These are phyloP conservation scores for Globodera rostochiensis DNA, from an alignment of 1,140 invertebrate genomes.

Conservation along the genomic window DNA sequence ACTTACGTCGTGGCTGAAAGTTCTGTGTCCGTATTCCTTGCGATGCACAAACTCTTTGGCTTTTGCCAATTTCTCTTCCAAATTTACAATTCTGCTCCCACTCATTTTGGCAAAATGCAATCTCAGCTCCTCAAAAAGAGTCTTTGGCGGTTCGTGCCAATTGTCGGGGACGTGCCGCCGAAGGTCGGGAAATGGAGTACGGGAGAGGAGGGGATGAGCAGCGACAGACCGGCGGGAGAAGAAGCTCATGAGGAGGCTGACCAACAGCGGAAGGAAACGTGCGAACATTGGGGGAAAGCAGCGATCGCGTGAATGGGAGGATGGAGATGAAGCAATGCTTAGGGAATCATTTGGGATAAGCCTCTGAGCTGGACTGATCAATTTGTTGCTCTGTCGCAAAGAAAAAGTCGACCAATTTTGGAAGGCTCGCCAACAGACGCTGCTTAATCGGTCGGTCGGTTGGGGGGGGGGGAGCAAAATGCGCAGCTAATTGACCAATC, in stretches of 20 bases:
- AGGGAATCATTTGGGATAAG: too few relatives aligned
- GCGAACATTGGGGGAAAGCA: background rate
- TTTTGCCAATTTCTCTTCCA: background rate
- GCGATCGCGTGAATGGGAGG: background rate
- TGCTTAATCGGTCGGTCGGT: too few relatives aligned
- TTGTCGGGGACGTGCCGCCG: background rate
- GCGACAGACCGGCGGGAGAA: background rate
- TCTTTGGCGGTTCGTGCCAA: background rate
- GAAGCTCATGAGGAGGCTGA: background rate
- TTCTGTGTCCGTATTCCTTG: constrained; percentile 10
- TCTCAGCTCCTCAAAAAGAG: background rate
- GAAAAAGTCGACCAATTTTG: too few relatives aligned
- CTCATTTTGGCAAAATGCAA: background rate
- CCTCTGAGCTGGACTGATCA: too few relatives aligned
- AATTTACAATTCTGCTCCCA: background rate
- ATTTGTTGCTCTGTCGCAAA: too few relatives aligned
- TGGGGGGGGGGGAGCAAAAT: too few relatives aligned
- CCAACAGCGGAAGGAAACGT: background rate
- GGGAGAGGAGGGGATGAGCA: background rate
- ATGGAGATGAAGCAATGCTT: too few relatives aligned
- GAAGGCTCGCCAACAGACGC: too few relatives aligned
- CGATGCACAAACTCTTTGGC: constrained; percentile 6
- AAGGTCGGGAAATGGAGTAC: background rate
- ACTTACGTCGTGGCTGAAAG: constrained; percentile 18
- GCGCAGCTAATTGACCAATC: too few relatives aligned